phyloP scores from a whole-genome alignment of 2,888 invertebrate genomes.

The Stenurella melanura region DNA sequence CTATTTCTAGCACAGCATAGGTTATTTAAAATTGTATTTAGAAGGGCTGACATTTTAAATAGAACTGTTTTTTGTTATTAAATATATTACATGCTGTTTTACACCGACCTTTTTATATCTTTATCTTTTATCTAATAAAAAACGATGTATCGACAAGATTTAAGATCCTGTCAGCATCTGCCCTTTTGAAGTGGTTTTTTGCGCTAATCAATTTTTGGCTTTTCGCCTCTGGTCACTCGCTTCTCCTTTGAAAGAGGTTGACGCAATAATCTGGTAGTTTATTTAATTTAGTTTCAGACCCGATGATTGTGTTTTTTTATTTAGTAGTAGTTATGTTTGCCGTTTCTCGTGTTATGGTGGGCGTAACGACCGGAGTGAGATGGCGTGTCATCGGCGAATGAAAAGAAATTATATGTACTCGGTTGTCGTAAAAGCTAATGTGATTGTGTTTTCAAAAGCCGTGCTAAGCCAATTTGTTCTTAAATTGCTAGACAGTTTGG shows the following conservation, averaged over 20 bases:
- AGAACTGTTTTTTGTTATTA: neutral
- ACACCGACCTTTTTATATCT: neutral
- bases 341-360: constrained; percentile 27
- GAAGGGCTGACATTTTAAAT: neutral
- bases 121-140: constrained; percentile 37
- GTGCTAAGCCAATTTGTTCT: constrained; percentile 10
- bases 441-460: constrained; percentile 15
- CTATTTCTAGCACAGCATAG: neutral
- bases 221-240: constrained; percentile 24
- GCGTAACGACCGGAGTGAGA: constrained; percentile 30
- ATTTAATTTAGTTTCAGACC: constrained; percentile 30
- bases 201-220: constrained; percentile 38
- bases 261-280: constrained; percentile 27
- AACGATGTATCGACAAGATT: constrained; percentile 23
- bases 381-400: constrained; percentile 5
- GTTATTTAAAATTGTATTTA: neutral
- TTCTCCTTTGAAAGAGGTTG: constrained; percentile 21
- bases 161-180: constrained; percentile 29
- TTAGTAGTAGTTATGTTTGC: constrained; percentile 17
- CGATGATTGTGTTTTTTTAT: constrained; percentile 25
- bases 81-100: constrained; percentile 22
- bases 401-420: constrained; percentile 22
- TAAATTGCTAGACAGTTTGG: neutral
- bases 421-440: constrained; percentile 20
- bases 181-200: constrained; percentile 17